Percentiles rank a stretch among this genome's conserved stretches.
phyloP scores from a whole-genome alignment of 2,797 vertebrate genomes.

The Trachurus trachurus region DNA sequence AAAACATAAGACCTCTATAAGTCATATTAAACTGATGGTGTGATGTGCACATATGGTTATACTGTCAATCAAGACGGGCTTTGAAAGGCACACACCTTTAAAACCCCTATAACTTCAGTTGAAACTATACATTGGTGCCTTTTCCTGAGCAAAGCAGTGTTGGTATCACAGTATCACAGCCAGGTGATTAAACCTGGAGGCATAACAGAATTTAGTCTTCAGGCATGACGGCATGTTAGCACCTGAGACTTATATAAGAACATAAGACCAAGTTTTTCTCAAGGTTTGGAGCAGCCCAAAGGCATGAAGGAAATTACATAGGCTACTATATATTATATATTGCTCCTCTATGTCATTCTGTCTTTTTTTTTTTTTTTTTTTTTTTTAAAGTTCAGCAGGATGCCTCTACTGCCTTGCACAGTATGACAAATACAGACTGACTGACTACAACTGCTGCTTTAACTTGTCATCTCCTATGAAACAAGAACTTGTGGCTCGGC shows the following conservation, averaged over 20 bases:
- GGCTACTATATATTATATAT: not conserved
- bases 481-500: slow-evolving; percentile 1
- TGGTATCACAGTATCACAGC: not conserved
- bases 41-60: not conserved
- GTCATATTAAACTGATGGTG: no score
- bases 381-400: not conserved
- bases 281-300: no score
- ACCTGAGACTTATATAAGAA: not conserved
- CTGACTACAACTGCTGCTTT: slow-evolving; percentile 14
- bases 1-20: no score
- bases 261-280: no score
- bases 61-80: not conserved
- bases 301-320: not conserved
- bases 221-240: not conserved
- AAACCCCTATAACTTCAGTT: not conserved
- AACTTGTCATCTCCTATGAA: slow-evolving; percentile 35
- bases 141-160: not conserved
- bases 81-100: not conserved
- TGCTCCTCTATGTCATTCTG: not conserved
- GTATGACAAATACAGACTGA: not conserved
- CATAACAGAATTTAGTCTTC: not conserved
- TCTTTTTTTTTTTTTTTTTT: not conserved
- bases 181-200: slow-evolving; percentile 11
- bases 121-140: not conserved
- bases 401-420: not conserved